Evolutionary conservation across 2,113 vertebrate genomes (phyloP).

Genomic region (Spilogale gracilis): DNA sequence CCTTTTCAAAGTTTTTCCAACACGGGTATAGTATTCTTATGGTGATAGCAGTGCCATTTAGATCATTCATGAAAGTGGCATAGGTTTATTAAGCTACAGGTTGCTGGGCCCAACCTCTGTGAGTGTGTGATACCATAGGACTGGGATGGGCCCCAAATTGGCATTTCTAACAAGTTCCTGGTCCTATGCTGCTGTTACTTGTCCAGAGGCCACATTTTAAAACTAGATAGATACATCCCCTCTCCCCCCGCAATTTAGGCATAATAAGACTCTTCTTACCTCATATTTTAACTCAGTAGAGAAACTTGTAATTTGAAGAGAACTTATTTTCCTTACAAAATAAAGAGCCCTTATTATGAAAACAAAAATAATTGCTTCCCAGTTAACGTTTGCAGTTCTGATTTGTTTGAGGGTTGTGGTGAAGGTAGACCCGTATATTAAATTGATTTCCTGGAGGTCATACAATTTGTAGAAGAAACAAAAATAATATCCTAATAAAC

Average conservation of each 20-base stretch:
- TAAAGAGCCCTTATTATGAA: neutral
- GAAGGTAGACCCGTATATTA: neutral
- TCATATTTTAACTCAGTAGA: neutral
- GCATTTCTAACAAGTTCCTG: neutral
- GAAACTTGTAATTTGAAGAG: neutral
- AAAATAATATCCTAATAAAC: neutral
- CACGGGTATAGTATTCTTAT: neutral
- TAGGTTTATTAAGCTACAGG: neutral
- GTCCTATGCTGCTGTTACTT: neutral
- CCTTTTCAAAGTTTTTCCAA: neutral
- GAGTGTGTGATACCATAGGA: neutral
- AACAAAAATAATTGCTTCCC: neutral
- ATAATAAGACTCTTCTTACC: neutral
- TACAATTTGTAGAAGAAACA: neutral
- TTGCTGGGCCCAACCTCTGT: neutral
- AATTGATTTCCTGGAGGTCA: slow-evolving; percentile 42
- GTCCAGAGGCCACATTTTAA: neutral
- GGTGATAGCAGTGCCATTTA: neutral
- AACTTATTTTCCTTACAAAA: slow-evolving; percentile 38
- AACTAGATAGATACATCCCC: neutral
- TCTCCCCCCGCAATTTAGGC: neutral
- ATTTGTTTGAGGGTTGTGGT: neutral
- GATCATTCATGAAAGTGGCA: neutral
- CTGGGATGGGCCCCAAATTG: neutral
- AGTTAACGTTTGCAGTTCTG: slow-evolving; percentile 11